These are phyloP conservation scores for Siniperca undulata DNA, from an alignment of 2,797 vertebrate species.

Conservation along the genomic window DNA sequence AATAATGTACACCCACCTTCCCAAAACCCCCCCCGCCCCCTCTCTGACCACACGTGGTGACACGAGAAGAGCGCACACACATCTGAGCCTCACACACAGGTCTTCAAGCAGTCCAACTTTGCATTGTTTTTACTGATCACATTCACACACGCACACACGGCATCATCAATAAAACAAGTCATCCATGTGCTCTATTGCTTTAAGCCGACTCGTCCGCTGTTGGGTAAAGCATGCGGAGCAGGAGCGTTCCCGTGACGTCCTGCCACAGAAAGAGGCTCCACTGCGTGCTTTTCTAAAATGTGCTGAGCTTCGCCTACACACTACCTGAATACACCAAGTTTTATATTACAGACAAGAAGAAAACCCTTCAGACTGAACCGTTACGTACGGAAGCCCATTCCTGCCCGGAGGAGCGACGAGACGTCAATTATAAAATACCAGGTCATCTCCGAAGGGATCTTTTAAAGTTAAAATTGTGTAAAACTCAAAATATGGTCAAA, in stretches of 20 bases:
- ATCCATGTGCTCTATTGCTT: conserved; percentile 54
- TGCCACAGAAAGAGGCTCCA: conserved; percentile 32
- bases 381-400: conserved; percentile 16
- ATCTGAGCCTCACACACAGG: conserved; percentile 16
- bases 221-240: conserved; percentile 45
- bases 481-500: no score
- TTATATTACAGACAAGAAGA: conserved; percentile 25
- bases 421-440: no score
- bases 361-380: conserved; percentile 19
- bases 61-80: conserved; percentile 39
- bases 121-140: conserved; percentile 8
- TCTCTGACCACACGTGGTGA: conserved; percentile 22
- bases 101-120: conserved; percentile 12
- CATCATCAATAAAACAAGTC: conserved; percentile 42
- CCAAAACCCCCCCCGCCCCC: conserved; percentile 30
- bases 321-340: conserved; percentile 44
- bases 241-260: conserved; percentile 12
- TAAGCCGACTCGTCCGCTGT: conserved; percentile 28
- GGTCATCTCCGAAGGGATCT: no score
- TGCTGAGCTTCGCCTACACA: conserved; percentile 44
- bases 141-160: conserved; percentile 18
- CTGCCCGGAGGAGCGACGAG: neutral
- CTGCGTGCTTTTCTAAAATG: conserved; percentile 44
- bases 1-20: conserved; percentile 68
- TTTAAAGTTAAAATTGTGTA: no score